Percentiles rank a stretch among this genome's conserved stretches.
Evolutionary conservation across 1,140 invertebrate species (phyloP).

Genomic region (Portunus trituberculatus): DNA sequence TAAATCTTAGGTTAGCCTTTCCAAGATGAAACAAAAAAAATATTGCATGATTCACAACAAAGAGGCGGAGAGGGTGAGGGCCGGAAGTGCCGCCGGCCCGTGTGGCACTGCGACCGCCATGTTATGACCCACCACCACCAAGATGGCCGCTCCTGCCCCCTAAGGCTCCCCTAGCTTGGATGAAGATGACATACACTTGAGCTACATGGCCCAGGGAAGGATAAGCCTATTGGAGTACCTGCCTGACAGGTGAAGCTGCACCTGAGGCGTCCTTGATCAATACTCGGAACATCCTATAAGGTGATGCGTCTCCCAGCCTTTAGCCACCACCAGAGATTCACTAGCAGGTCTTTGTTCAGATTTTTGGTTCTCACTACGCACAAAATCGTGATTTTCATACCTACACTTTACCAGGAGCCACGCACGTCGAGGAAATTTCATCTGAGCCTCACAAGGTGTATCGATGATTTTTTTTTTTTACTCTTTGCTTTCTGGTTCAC

Average conservation of each 20-base stretch:
- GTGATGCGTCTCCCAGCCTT: neutral
- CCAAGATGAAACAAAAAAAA: neutral
- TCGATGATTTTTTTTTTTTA: too few species aligned
- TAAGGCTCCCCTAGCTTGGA: neutral
- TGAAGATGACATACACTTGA: neutral
- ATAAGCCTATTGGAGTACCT: neutral
- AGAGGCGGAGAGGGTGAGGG: neutral
- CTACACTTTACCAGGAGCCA: neutral
- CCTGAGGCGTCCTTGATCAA: neutral
- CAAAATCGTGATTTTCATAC: neutral
- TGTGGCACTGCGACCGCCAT: conserved; percentile 7
- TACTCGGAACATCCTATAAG: neutral
- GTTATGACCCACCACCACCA: neutral
- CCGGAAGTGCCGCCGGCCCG: neutral
- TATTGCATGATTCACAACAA: neutral
- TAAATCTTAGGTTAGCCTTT: neutral
- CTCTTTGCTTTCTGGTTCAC: neutral
- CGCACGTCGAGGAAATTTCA: neutral
- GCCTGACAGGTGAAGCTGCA: neutral
- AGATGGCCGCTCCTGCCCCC: neutral
- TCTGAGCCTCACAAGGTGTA: neutral
- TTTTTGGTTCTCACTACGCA: neutral
- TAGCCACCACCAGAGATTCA: neutral
- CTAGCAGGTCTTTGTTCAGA: neutral
- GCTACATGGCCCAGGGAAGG: neutral